Evolutionary conservation across 2,888 invertebrate species (phyloP).

Genomic region (Drosophila lutescens): DNA sequence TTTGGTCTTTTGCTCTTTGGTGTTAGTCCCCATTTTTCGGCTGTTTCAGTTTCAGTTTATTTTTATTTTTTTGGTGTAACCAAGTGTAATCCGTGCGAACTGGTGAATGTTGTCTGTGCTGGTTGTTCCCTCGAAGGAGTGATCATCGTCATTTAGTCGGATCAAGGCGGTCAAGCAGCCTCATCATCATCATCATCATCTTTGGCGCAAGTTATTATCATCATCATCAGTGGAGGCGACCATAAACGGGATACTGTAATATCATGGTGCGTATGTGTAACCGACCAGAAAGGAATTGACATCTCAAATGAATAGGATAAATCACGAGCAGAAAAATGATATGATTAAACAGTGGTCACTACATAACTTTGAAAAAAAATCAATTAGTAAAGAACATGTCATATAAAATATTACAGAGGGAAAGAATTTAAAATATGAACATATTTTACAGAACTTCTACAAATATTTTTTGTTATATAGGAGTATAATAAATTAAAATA

Average conservation of each 20-base stretch:
- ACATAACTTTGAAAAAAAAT: too few species aligned
- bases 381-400: too few species aligned
- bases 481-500: too few species aligned
- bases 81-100: slow-evolving; percentile 17
- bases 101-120: slow-evolving; percentile 50
- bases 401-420: too few species aligned
- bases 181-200: slow-evolving; percentile 22
- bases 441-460: too few species aligned
- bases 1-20: neutral
- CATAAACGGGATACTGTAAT: slow-evolving; percentile 27
- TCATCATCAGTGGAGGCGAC: slow-evolving; percentile 17
- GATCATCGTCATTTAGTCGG: slow-evolving; percentile 4
- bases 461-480: too few species aligned
- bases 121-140: slow-evolving; percentile 26
- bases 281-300: slow-evolving; percentile 12
- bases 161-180: slow-evolving; percentile 29
- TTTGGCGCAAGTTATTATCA: slow-evolving; percentile 6
- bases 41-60: slow-evolving; percentile 14
- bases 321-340: neutral
- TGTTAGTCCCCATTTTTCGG: neutral
- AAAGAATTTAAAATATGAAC: too few species aligned
- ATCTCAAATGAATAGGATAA: slow-evolving; percentile 16
- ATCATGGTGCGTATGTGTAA: slow-evolving; percentile 33
- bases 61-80: slow-evolving; percentile 2
- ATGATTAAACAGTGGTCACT: neutral